These are phyloP conservation scores for Chrysotoxum bicinctum DNA, from an alignment of 2,888 invertebrate genomes.

Conservation along the genomic window DNA sequence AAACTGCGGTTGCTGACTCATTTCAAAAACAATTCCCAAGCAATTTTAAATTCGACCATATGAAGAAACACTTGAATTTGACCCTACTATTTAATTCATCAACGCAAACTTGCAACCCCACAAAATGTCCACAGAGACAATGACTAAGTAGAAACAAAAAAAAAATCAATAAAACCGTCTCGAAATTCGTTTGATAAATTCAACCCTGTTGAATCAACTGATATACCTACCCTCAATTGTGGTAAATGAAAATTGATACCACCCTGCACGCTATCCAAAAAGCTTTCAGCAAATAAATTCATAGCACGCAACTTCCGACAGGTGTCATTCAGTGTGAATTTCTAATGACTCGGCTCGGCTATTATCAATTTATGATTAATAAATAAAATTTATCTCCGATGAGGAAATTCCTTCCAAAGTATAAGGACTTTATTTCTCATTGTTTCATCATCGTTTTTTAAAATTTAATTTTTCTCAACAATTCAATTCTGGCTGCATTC, in stretches of 20 bases:
- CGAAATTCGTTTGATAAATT: background rate
- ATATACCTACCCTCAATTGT: background rate
- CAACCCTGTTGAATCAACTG: constrained; percentile 30
- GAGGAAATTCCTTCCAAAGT: constrained; percentile 26
- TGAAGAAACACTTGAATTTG: constrained; percentile 7
- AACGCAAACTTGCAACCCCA: constrained; percentile 15
- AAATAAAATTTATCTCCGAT: constrained; percentile 19
- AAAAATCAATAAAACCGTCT: constrained; percentile 44
- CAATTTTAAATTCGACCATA: constrained; percentile 2
- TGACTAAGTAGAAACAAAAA: background rate
- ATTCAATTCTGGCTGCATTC: constrained; percentile 10
- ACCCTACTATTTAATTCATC: background rate
- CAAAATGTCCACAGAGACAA: background rate
- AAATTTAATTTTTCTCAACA: background rate
- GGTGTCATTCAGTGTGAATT: constrained; percentile 48
- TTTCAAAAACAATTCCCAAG: background rate
- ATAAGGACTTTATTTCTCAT: background rate
- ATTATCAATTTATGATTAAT: constrained; percentile 30
- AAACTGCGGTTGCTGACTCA: constrained; percentile 22
- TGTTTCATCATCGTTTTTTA: background rate
- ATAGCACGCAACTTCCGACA: constrained; percentile 63
- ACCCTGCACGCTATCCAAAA: constrained; percentile 25
- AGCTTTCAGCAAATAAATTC: constrained; percentile 20
- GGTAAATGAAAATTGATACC: constrained; percentile 14
- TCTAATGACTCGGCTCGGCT: constrained; percentile 34